Evolutionary conservation across 2,113 vertebrate genomes (phyloP), one percentile per base, ranked within the genome.

Genomic region (Microtus oregoni): DNA sequence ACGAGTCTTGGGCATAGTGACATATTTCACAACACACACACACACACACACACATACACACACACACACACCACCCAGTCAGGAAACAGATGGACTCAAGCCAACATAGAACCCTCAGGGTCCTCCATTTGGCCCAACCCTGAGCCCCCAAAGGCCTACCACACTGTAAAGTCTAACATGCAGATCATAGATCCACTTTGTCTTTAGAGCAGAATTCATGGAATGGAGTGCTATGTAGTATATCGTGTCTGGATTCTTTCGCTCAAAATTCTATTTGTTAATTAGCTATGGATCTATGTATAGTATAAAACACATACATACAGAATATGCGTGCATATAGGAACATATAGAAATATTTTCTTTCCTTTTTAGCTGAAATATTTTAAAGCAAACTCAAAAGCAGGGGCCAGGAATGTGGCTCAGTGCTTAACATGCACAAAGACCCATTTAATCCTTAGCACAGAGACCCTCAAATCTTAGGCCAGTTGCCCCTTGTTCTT

Each of bases 321-420:
- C 15, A 65, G 32, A 41, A 41, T 35, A 47, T 61, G 12, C 1
- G 12, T 32, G 5, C 41, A 20, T 44, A 11, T 7, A 70, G 15
- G 38, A 20, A 61, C 1, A 7, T 9, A 1, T 2, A 85, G 28
- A 86, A 35, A 73, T 26, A 87, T 38, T 65, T 50, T 41, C 20
- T n/a, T 38, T 22, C 73, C 22, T 77, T 86, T 91, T 77, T 79
- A 89, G 52, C 67, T 91, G 35, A 88, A 92, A 89, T 96, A 89
- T 73, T 95, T 93, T 68, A 83, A 95, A 61, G 90, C 3, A 85
- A 83, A 50, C 7, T 58, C 35, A 78, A 82, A 79, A 73, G 61
- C n/a, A 77, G 26, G 44, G 32, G 20, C 35, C n/a, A 82, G 55
- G 41, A 38, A 4, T 82, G 5, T 50, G 68, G 41, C 32, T 89